Base-by-base conservation (phyloP, 2,888 invertebrate genomes). In the Conus canariensis region DNA sequence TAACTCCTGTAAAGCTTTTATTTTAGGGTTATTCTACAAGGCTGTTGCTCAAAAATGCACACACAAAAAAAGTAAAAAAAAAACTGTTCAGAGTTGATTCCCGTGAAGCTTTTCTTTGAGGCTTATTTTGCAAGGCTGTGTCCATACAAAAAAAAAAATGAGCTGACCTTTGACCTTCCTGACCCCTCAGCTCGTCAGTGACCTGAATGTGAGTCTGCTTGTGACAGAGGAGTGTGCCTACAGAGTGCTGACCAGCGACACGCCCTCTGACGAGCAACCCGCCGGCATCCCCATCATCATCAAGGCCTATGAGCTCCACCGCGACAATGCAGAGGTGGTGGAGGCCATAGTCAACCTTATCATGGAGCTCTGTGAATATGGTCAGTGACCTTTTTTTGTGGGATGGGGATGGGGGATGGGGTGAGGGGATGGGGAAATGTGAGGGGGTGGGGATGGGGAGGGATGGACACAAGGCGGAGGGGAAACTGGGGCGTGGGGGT, bases 281-380 rank as follows among this genome's bases (percentile, higher is more conserved):
- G 92, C 93, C 12, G 96, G 96, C 6, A 93, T 96, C 45, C 95
- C 95, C 9, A 93, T 95, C 22, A 92, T 96, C 19, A 92, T 95
- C 58, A 93, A 93, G 80, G 95, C 95, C 0, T 96, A 96, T 89
- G 93, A 94, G 56, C 92, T 94, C 25, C 96, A 96, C 92, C 95
- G 95, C 86, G 96, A 96, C 92, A 95, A 96, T 90, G 95, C 95
- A 0, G 95, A 95, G 88, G 96, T 96, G 4, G 95, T 96, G 45
- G 96, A 96, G 90, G 94, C 95, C 91, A 94, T 96, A 67, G 95
- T 95, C 59, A 94, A 94, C 30, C 92, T 96, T 16, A 90, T 96
- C 59, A 94, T 95, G 93, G 96, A 96, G 90, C 94, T 96, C 0
- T 93, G 94, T 10, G 94, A 94, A 90, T 96, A 96, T 91, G 95